phyloP scores from a whole-genome alignment of 2,888 invertebrate species.

The Galerucella nymphaeae region DNA sequence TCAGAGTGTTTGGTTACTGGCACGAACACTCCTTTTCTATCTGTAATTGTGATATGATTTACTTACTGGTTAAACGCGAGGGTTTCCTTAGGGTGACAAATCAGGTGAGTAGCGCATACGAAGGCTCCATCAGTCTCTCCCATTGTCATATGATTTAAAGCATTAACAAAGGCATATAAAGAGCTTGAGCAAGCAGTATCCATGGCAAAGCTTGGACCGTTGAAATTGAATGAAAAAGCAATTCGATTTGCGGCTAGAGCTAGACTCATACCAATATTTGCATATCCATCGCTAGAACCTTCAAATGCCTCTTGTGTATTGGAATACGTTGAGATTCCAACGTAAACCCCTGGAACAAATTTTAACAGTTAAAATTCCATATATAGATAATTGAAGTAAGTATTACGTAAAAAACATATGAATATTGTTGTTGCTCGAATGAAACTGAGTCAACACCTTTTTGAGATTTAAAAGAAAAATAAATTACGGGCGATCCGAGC shows the following conservation, averaged over 20 bases:
- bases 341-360: too few relatives aligned
- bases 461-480: too few relatives aligned
- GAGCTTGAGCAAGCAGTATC: conserved; percentile 53
- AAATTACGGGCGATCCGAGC: too few relatives aligned
- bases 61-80: not conserved
- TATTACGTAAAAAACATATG: not conserved
- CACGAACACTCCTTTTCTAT: too few relatives aligned
- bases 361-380: too few relatives aligned
- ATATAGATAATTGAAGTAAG: too few relatives aligned
- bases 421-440: too few relatives aligned
- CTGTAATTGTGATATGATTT: too few relatives aligned
- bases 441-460: too few relatives aligned
- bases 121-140: conserved; percentile 44
- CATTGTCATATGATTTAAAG: conserved; percentile 42
- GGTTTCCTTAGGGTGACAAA: conserved; percentile 65
- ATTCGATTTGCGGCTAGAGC: conserved; percentile 47
- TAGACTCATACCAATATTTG: conserved; percentile 41
- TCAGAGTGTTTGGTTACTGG: too few relatives aligned
- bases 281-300: conserved; percentile 37
- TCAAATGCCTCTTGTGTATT: conserved; percentile 1
- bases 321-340: not conserved
- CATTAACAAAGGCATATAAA: conserved; percentile 48
- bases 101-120: conserved; percentile 61
- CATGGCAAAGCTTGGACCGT: conserved; percentile 51
- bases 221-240: conserved; percentile 51